Percentiles rank a stretch among this genome's conserved stretches.
These are phyloP conservation scores for Aleiodes leptofemur DNA, from an alignment of 2,888 invertebrate genomes.

Conservation along the genomic window DNA sequence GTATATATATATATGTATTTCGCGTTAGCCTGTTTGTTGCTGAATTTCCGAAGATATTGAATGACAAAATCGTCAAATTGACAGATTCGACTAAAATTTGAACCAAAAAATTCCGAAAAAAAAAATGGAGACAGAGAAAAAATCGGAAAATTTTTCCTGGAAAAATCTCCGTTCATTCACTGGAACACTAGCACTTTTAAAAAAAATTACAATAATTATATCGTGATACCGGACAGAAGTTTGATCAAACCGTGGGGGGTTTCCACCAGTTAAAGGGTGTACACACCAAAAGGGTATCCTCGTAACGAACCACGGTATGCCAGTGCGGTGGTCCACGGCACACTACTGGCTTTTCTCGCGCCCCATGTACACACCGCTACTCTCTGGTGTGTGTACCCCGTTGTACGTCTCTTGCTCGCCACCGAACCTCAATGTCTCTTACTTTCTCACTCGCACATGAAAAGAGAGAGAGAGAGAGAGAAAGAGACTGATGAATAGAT, in stretches of 20 bases:
- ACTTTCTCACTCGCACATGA: slow-evolving; percentile 58
- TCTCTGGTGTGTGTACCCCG: slow-evolving; percentile 73
- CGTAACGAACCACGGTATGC: slow-evolving; percentile 75
- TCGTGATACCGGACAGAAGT: not conserved
- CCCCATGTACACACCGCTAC: slow-evolving; percentile 76
- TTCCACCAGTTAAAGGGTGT: slow-evolving; percentile 60
- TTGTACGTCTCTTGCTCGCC: slow-evolving; percentile 77
- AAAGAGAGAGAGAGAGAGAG: too few species aligned
- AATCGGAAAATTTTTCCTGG: not conserved
- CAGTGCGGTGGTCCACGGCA: slow-evolving; percentile 81
- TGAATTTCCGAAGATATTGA: not conserved
- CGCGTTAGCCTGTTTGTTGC: not conserved
- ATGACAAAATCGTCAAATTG: too few species aligned
- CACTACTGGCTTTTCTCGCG: slow-evolving; percentile 81
- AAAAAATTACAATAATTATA: not conserved
- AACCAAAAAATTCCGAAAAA: too few species aligned
- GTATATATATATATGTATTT: too few species aligned
- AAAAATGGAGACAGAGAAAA: too few species aligned
- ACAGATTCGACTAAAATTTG: too few species aligned
- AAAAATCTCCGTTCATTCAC: slow-evolving; percentile 57
- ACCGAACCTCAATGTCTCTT: slow-evolving; percentile 69
- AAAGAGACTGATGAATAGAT: too few species aligned
- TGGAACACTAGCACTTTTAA: slow-evolving; percentile 69
- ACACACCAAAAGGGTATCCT: slow-evolving; percentile 66
- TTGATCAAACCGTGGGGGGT: slow-evolving; percentile 53